Percentiles rank a stretch among this genome's conserved stretches.
Evolutionary conservation across 2,888 invertebrate genomes (phyloP).

Genomic region (Nymphalis c-album): DNA sequence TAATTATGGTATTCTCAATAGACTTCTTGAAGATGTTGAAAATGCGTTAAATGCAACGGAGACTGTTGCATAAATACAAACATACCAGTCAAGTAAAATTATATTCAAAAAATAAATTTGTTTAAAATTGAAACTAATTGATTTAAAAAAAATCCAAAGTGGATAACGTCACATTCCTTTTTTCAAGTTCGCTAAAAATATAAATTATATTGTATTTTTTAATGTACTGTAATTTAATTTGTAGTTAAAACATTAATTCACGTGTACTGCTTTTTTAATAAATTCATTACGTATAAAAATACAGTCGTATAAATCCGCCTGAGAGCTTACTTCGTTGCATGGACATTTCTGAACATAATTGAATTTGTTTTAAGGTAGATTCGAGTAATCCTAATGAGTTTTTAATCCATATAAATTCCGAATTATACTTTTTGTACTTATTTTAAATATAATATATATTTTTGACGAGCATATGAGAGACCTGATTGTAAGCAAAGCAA

Average conservation of each 20-base stretch:
- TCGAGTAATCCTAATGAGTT: constrained; percentile 21
- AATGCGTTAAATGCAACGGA: too few relatives aligned
- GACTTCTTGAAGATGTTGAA: too few relatives aligned
- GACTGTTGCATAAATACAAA: too few relatives aligned
- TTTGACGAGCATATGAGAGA: too few relatives aligned
- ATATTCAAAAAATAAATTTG: too few relatives aligned
- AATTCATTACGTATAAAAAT: not conserved
- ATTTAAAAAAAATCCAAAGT: too few relatives aligned
- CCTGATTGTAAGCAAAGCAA: too few relatives aligned
- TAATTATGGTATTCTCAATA: too few relatives aligned
- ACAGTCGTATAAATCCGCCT: constrained; percentile 14
- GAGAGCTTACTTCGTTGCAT: constrained; percentile 12
- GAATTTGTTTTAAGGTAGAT: constrained; percentile 17
- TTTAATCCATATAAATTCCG: not conserved
- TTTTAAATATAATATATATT: not conserved
- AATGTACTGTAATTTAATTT: not conserved
- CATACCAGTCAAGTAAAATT: too few relatives aligned
- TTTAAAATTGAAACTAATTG: too few relatives aligned
- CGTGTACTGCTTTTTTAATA: not conserved
- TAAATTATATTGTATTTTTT: not conserved
- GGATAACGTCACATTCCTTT: too few relatives aligned
- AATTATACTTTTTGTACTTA: constrained; percentile 1
- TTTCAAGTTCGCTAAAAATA: not conserved
- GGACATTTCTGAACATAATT: constrained; percentile 27
- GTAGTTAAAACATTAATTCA: not conserved